phyloP scores from a whole-genome alignment of 2,113 vertebrate species.

The Corythornis vintsioides region DNA sequence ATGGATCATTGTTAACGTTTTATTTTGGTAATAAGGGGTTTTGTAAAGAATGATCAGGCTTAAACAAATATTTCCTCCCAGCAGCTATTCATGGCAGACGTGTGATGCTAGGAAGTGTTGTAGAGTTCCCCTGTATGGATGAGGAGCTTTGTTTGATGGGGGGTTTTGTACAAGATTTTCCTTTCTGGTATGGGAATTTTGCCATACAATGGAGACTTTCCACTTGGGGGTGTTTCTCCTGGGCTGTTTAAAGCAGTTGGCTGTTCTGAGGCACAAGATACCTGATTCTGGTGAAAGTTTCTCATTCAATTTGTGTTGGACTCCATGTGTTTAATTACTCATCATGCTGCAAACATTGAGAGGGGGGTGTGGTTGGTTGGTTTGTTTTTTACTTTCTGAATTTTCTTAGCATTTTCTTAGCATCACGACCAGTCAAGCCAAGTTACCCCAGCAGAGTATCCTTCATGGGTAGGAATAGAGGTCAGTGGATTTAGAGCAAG shows the following conservation, averaged over 20 bases:
- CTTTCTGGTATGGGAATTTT: neutral
- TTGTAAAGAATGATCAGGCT: neutral
- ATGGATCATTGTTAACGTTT: constrained; percentile 30
- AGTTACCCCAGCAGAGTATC: accelerated
- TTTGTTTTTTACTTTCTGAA: neutral
- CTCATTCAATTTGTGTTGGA: neutral
- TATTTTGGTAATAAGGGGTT: neutral
- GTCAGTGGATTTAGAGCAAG: neutral
- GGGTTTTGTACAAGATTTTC: neutral
- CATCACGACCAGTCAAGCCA: neutral
- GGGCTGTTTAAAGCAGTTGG: neutral
- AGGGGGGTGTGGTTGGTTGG: too few relatives aligned
- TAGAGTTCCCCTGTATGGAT: neutral
- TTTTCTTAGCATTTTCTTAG: neutral
- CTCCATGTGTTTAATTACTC: neutral
- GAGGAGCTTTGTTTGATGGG: neutral
- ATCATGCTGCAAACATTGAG: neutral
- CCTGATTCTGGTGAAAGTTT: neutral
- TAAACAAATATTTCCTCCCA: constrained; percentile 28
- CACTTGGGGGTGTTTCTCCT: neutral
- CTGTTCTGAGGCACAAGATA: neutral
- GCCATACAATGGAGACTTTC: neutral
- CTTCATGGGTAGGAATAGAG: accelerated
- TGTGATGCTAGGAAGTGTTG: neutral
- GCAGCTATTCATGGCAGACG: neutral